Evolutionary conservation across 2,888 invertebrate species (phyloP), one percentile per base, ranked within the genome.

Genomic region (Bellardia bayeri): DNA sequence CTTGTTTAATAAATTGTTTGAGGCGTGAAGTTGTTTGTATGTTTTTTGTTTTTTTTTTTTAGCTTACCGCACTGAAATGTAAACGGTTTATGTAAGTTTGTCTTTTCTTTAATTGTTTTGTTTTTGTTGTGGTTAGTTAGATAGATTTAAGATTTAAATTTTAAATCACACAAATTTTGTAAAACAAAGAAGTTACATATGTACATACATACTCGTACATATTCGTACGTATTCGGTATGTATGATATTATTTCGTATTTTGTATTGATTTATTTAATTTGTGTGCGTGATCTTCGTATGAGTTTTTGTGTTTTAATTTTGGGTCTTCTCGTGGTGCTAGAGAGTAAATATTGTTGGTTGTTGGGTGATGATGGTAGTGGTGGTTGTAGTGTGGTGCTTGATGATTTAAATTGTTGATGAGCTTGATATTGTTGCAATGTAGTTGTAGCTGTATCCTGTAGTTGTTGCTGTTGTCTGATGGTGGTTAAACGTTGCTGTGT

Each of bases 301-400:
- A 92, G 91, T 91, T 92, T 92, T 90, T 92, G 92, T 91, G 92
- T 91, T 90, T 92, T 92, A 66, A 92, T 90, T 91, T 92, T 92
- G 87, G 87, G 87, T 79, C 85, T 87, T 87, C 85, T 85, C 56
- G 87, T 87, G 91, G 92, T 91, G 82, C 81, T 87, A 51, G 87
- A 76, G 16, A 66, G 66, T 79, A 61, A 58, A 83, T 71, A 71
- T 76, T 11, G 9, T 88, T 88, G 88, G 82, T 89, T 87, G 82
- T 54, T 54, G 54, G 61, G 71, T 89, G 64, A 56, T 80, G 78
- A 85, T 82, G 74, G 61, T 87, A 87, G 85, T 84, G 68, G 68
- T 90, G 74, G 75, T 80, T 74, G 45, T 74, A 40, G 30, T 68
- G 40, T 83, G 86, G 87, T 84, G 61, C 72, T 89, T 58, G 69